Evolutionary conservation across 2,113 vertebrate genomes (phyloP), one percentile per base, ranked within the genome.

Genomic region (Channa maculata): DNA sequence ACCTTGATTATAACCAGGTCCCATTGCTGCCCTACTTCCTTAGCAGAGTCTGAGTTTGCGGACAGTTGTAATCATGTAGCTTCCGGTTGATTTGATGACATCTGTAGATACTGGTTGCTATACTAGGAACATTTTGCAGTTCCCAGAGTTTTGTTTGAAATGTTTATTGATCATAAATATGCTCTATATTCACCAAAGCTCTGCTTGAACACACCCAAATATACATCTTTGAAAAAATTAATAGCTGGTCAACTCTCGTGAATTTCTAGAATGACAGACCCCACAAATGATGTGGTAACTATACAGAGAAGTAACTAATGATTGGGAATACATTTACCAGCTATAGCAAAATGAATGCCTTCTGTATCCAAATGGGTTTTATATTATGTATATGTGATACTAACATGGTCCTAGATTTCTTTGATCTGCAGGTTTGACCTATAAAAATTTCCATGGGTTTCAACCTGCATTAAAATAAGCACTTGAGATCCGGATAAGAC

Each of bases 391-490:
- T 8, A 49, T 2, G 1, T 6, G 12, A 62, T 63, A 49, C 12
- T 49, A 24, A 46, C 33, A 1, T 49, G 49, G 59, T 34, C 15
- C 51, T 64, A 6, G 43, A 65, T 53, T 6, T 41, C 57, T 85
- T 75, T 79, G 57, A 83, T 81, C 60, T 51, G 33, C 37, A 41
- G 45, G 58, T 58, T 69, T 6, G 3, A 6, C 33, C 37, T 14
- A 15, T 73, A 64, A 50, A 65, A 50, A 70, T 49, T 5, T 69
- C 46, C 65, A 65, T 38, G 8, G 53, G 7, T 73, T 75, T 79
- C 55, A 55, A 52, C 59, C 49, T 65, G 67, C 15, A 75, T 65
- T 37, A 51, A 69, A 81, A 74, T 73, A 14, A 59, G 14, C 68
- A 70, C 55, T 71, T 53, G 36, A 67, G 33, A 33, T 9, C 5